Evolutionary conservation across 2,113 vertebrate genomes (phyloP).

Genomic region (Panurus biarmicus): DNA sequence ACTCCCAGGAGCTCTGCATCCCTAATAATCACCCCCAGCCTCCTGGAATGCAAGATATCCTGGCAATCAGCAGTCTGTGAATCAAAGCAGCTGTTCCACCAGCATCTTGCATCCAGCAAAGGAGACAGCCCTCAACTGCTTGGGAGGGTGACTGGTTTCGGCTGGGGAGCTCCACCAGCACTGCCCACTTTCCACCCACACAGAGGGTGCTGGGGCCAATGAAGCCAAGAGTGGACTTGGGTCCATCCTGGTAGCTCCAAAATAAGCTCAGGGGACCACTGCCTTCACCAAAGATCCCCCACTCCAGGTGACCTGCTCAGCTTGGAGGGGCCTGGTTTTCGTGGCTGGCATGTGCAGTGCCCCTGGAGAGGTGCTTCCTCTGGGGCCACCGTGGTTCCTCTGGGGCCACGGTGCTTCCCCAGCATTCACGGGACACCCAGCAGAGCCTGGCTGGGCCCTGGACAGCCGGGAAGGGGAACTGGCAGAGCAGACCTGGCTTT

Average conservation of each 20-base stretch:
- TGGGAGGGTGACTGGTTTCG: background rate
- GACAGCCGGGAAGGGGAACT: background rate
- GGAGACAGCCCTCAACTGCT: background rate
- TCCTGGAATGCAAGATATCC: background rate
- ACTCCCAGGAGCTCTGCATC: background rate
- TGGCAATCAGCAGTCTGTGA: background rate
- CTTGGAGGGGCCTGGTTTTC: background rate
- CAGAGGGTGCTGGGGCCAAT: background rate
- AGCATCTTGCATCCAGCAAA: background rate
- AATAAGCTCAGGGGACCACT: background rate
- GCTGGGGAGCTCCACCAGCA: background rate
- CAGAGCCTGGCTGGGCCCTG: background rate
- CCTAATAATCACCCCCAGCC: background rate
- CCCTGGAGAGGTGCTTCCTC: background rate
- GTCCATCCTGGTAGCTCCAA: background rate
- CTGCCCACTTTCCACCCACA: background rate
- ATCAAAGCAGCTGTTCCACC: conserved; percentile 40
- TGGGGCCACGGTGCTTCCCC: background rate
- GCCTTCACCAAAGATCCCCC: background rate
- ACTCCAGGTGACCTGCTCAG: background rate
- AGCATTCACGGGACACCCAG: background rate
- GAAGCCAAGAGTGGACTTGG: background rate
- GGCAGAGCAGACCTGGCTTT: background rate
- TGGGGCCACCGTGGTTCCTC: background rate
- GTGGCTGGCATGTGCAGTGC: background rate